Evolutionary conservation across 92 coral and sea anemone species (phyloP), one percentile per base, ranked within the genome.

Genomic region (Meandrina meandrites): DNA sequence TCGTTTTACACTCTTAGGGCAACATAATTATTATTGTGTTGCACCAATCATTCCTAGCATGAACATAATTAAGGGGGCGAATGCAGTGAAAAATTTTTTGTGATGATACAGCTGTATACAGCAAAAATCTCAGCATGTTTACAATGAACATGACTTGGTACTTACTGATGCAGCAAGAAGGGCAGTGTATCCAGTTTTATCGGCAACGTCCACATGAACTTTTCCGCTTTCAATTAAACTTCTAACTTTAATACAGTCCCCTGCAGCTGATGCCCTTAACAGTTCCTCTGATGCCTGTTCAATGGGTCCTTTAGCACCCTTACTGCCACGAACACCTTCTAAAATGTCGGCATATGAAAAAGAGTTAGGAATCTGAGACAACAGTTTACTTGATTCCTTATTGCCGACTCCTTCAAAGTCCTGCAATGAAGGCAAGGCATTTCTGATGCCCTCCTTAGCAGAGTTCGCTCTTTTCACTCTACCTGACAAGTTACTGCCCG

Each of bases 151-250:
- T 60, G 68, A 22, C 68, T 60, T 1, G 22, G 7, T 68, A 92
- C 99, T 92, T 89, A 97, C 99, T 11, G 98, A 93, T 14, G 99
- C 98, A 71, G 99, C 99, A 3, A 97, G 89, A 24, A 97, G 90
- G 9, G 98, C 96, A 21, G 99, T 97, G 71, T 93, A 97, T 14
- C 99, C 99, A 73, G 99, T 97, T 89, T 97, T 97, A 84, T 97
- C 99, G 14, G 99, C 99, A 47, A 97, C 97, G 88, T 97, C 99
- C 80, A 95, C 99, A 89, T 97, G 97, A 14, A 95, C 95, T 22
- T 81, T 79, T 35, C 96, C 97, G 58, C 90, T 85, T 80, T 97
- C 97, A 53, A 97, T 79, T 79, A 97, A 88, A 32, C 81, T 83
- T 17, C 84, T 81, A 51, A 97, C 96, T 66, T 85, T 86, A 48